Conservation (phyloP, 2,113 vertebrate genomes). For the Corythoichthys haematopterus region DNA sequence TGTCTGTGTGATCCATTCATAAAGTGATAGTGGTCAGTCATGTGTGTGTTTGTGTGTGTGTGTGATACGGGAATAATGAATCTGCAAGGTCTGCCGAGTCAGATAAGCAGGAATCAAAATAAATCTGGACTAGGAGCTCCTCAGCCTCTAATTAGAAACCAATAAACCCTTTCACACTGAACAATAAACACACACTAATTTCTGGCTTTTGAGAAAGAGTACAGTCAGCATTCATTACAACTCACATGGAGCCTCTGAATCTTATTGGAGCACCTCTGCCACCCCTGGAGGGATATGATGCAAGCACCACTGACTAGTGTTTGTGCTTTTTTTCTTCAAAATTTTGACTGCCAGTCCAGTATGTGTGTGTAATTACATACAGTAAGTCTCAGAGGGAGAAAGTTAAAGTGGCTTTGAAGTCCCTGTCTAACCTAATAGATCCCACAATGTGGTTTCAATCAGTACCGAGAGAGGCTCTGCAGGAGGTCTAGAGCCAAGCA, state of each 20-base stretch:
- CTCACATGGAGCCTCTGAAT: neutral
- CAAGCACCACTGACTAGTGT: neutral
- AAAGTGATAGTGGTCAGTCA: neutral
- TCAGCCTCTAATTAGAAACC: neutral
- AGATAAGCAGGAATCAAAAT: neutral
- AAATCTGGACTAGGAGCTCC: neutral
- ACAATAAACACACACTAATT: neutral
- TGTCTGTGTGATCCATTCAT: neutral
- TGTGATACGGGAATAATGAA: neutral
- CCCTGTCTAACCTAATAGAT: constrained; percentile 28
- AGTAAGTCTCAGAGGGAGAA: constrained; percentile 14
- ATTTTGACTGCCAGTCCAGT: neutral
- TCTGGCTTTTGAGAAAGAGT: neutral
- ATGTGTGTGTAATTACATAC: constrained; percentile 15
- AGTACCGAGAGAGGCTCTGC: constrained; percentile 30
- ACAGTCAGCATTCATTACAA: constrained; percentile 3
- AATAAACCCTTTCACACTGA: constrained; percentile 3
- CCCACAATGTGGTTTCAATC: constrained; percentile 60
- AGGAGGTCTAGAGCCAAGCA: constrained; percentile 26
- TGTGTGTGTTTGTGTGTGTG: neutral
- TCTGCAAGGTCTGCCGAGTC: neutral
- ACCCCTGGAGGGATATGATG: neutral
- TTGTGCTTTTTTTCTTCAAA: neutral
- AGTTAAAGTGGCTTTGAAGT: constrained; percentile 40
- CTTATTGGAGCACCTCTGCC: neutral